A percentile compares a stretch with the other conserved stretches of the same genome.
Evolutionary conservation across 1,140 invertebrate species (phyloP).

Genomic region (Palaemon carinicauda): DNA sequence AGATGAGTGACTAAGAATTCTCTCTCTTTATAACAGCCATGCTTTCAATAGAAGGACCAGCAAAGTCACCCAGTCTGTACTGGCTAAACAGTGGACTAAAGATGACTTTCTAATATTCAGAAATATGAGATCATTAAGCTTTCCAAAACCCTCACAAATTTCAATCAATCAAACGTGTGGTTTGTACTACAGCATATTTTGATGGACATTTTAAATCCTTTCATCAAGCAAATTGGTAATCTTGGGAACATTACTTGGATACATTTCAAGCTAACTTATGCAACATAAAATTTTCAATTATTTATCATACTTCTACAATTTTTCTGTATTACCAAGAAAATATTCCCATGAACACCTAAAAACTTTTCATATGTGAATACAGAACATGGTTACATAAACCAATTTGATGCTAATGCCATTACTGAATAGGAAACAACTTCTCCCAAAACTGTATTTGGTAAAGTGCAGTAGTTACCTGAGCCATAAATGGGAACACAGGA

Average conservation of each 20-base stretch:
- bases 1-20: slow-evolving; percentile 9
- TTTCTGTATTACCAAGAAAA: too few species aligned
- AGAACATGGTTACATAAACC: background rate
- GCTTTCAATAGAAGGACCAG: background rate
- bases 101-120: background rate
- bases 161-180: background rate
- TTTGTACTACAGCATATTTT: too few species aligned
- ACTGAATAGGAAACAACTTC: background rate
- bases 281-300: too few species aligned
- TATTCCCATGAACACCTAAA: too few species aligned
- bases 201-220: too few species aligned
- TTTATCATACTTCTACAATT: too few species aligned
- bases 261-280: too few species aligned
- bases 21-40: background rate
- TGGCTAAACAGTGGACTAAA: background rate
- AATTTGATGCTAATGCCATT: slow-evolving; percentile 17
- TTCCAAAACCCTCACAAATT: slow-evolving; percentile 3
- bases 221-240: too few species aligned
- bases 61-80: background rate
- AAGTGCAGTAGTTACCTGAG: slow-evolving; percentile 38
- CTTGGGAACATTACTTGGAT: too few species aligned
- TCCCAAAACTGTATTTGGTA: slow-evolving; percentile 45
- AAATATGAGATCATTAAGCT: slow-evolving; percentile 36
- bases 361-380: too few species aligned
- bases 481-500: slow-evolving; percentile 47